phyloP scores from a whole-genome alignment of 1,140 invertebrate species.

The Monomorium pharaonis region DNA sequence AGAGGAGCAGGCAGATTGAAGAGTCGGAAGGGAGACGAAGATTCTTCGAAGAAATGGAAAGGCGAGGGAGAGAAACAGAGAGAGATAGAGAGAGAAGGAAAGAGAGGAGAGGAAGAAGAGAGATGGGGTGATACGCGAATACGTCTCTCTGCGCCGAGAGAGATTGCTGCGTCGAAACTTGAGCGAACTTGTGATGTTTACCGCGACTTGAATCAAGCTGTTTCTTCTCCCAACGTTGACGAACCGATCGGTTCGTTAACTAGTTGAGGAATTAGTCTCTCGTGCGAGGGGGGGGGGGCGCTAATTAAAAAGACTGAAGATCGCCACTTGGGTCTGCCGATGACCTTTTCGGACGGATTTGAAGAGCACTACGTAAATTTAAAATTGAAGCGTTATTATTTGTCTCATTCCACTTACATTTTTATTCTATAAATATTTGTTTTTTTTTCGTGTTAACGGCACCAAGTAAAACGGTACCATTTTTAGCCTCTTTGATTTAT shows the following conservation, averaged over 20 bases:
- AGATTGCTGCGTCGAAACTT: constrained; percentile 63
- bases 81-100: background rate
- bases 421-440: background rate
- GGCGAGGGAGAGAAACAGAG: background rate
- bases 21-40: background rate
- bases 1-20: constrained; percentile 10
- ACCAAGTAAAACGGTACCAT: background rate
- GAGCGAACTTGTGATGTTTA: constrained; percentile 72
- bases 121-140: constrained; percentile 3
- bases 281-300: constrained; percentile 56
- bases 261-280: constrained; percentile 65
- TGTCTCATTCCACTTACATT: background rate
- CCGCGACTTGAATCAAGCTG: constrained; percentile 66
- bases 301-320: constrained; percentile 75
- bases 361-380: background rate
- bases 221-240: constrained; percentile 2
- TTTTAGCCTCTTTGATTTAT: background rate
- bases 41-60: constrained; percentile 1
- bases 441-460: background rate
- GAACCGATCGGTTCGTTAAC: constrained; percentile 65
- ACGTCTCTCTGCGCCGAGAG: constrained; percentile 36
- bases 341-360: background rate
- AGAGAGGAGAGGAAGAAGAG: background rate
- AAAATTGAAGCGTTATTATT: background rate
- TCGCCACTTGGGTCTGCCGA: background rate